A percentile compares a stretch with the other conserved stretches of the same genome.
Evolutionary conservation across 2,113 vertebrate species (phyloP).

Genomic region (Chlorodrepanis virens): DNA sequence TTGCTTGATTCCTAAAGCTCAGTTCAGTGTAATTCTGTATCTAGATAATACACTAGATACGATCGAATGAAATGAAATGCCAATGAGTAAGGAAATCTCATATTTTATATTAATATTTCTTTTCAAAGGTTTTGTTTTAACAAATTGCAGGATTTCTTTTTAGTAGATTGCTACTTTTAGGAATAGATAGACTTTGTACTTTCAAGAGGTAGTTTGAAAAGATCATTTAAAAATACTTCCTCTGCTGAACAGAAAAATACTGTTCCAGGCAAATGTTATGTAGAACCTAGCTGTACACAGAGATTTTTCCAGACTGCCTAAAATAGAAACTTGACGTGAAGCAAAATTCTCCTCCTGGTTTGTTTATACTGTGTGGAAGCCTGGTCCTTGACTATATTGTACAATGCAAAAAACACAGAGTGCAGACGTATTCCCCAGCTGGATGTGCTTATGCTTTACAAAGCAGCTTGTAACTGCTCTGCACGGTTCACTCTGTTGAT

Average conservation of each 20-base stretch:
- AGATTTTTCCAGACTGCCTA: not conserved
- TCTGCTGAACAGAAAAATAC: not conserved
- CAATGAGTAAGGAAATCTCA: not conserved
- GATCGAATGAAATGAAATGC: not conserved
- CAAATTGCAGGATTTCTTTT: not conserved
- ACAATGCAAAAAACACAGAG: not conserved
- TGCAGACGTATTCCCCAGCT: not conserved
- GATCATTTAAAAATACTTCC: not conserved
- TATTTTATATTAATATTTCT: not conserved
- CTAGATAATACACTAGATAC: not conserved
- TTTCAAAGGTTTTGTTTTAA: not conserved
- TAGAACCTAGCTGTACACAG: not conserved
- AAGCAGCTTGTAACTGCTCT: not conserved
- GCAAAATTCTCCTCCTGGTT: not conserved
- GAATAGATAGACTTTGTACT: not conserved
- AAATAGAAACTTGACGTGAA: not conserved
- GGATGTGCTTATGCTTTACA: not conserved
- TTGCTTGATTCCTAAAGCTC: not conserved
- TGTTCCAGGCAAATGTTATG: not conserved
- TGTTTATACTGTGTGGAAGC: not conserved
- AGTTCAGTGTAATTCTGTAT: not conserved
- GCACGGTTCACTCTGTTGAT: not conserved
- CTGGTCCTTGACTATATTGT: not conserved
- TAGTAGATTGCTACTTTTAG: not conserved
- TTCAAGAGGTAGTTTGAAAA: not conserved